These are phyloP conservation scores for Beroe ovata DNA, from an alignment of 37 sponge, comb jelly and placozoan species.

Conservation along the genomic window DNA sequence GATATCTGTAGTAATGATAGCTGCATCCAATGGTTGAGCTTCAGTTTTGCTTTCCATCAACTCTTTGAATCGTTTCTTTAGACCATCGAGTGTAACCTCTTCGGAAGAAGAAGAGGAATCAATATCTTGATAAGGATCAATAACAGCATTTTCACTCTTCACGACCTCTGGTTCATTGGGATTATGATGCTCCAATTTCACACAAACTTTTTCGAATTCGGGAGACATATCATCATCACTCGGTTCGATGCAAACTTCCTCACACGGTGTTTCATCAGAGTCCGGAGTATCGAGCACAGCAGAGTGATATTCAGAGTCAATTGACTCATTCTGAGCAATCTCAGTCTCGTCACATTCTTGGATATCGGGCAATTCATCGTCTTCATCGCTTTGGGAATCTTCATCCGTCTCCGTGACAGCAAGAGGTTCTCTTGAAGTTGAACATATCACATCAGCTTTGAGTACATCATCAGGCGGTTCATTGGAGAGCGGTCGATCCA, in stretches of 20 bases:
- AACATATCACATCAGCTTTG: neutral
- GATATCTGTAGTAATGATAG: neutral
- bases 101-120: neutral
- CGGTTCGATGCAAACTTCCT: neutral
- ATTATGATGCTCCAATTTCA: neutral
- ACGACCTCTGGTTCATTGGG: neutral
- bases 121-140: neutral
- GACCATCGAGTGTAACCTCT: neutral
- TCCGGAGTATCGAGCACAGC: neutral
- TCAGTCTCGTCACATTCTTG: neutral
- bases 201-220: neutral
- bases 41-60: neutral
- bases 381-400: neutral
- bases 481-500: neutral
- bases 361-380: neutral
- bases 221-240: neutral
- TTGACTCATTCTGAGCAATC: neutral
- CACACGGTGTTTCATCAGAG: neutral
- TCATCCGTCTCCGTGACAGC: neutral
- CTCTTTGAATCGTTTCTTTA: neutral
- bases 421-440: too few species aligned
- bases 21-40: neutral
- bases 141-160: neutral
- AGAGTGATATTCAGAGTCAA: neutral
- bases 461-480: neutral